Evolutionary conservation across 2,797 vertebrate species (phyloP), one percentile per base, ranked within the genome.

Genomic region (Malurus leucopterus): DNA sequence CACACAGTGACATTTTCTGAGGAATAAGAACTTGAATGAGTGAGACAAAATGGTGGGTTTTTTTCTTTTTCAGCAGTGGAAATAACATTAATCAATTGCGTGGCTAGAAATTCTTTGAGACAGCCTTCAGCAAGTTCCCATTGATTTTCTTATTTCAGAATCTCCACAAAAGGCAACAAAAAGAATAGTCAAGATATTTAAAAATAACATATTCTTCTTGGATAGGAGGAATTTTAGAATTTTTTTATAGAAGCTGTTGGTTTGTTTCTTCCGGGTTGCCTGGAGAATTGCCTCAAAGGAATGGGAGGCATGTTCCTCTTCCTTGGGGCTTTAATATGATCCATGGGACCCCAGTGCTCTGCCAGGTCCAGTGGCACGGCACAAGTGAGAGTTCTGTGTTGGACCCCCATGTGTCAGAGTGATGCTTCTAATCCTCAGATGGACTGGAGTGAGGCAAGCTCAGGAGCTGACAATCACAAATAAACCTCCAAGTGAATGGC

Each of bases 401-500:
- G 15, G 67, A 82, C 10, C 19, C 49, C 61, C 6, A 1, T 7
- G 2, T 78, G 62, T 71, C 41, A 61, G 47, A 58, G 38, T 24
- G 78, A 40, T 92, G 71, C 34, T 93, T 36, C 72, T 82, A 92
- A 71, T 89, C 65, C 38, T 83, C 64, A 38, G 49, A 75, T 36
- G n/a, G 86, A 94, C 79, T 84, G 55, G 80, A 86, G 73, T 65
- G 57, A 70, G 53, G 72, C 57, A 41, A 78, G 26, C 41, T 91
- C 49, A 40, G 74, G 75, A 84, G 20, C 7, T 23, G 68, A 87
- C 79, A 76, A 93, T 82, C 49, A 53, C 30, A 73, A 90, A 82
- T 76, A 91, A 92, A 89, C 93, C 84, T 92, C 57, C 47, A 63
- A 32, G 75, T 77, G 67, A 95, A 89, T 93, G 89, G 89, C 70